phyloP scores from a whole-genome alignment of 2,888 invertebrate genomes.

The Drymonia ruficornis region DNA sequence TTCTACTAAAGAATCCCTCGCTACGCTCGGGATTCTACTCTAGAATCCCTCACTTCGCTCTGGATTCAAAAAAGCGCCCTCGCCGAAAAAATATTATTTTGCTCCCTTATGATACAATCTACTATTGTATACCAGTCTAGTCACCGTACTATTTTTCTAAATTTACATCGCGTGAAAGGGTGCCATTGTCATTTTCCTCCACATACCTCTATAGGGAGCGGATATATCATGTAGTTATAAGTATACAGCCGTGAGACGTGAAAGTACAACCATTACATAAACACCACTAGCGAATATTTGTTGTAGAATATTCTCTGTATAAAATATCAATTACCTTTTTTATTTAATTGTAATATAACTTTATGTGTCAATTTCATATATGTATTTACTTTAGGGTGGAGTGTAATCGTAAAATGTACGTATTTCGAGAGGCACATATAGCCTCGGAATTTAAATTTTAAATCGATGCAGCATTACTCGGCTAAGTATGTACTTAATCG shows the following conservation, averaged over 20 bases:
- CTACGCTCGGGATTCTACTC: no score
- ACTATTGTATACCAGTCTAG: constrained; percentile 30
- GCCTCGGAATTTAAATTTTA: constrained; percentile 25
- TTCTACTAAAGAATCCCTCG: no score
- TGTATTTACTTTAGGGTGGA: constrained; percentile 45
- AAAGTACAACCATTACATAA: constrained; percentile 67
- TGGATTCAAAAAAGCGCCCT: no score
- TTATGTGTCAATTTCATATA: constrained; percentile 66
- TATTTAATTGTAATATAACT: constrained; percentile 46
- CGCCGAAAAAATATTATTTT: no score
- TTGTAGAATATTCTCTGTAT: constrained; percentile 73
- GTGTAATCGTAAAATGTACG: constrained; percentile 25
- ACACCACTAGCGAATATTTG: constrained; percentile 73
- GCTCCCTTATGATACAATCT: no score
- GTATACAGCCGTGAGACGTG: constrained; percentile 52
- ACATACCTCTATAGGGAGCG: neutral
- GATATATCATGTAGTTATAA: constrained; percentile 44
- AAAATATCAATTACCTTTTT: constrained; percentile 50
- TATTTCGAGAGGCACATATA: constrained; percentile 16
- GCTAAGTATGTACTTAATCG: constrained; percentile 39
- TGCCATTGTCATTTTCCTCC: constrained; percentile 28
- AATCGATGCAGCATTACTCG: constrained; percentile 28
- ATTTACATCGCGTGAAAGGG: constrained; percentile 24
- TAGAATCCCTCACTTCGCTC: no score
- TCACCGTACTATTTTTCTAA: constrained; percentile 29